phyloP scores from a whole-genome alignment of 37 sponge, comb jelly and placozoan species.

The Crambe crambe region DNA sequence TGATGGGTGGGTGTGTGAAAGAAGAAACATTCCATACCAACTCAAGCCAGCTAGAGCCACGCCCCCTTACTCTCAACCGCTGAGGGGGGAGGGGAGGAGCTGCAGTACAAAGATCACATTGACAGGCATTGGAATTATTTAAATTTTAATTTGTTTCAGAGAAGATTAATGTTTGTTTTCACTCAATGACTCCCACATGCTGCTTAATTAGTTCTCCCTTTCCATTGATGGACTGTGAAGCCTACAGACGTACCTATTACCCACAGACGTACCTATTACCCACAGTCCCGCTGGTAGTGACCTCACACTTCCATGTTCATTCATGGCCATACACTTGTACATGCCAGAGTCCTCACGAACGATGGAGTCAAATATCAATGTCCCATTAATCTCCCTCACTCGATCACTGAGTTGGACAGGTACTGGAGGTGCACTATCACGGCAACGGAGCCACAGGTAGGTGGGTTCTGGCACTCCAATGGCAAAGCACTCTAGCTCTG shows the following conservation, averaged over 20 bases:
- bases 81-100: slow-evolving; percentile 31
- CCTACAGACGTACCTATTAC: not conserved
- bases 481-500: slow-evolving; percentile 4
- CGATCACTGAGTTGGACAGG: not conserved
- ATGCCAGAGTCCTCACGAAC: slow-evolving; percentile 11
- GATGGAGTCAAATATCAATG: not conserved
- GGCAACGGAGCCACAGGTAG: slow-evolving; percentile 9
- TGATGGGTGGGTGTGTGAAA: not conserved
- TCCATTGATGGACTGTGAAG: too few relatives aligned
- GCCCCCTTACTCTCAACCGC: not conserved
- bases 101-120: not conserved
- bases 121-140: not conserved
- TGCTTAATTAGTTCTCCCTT: too few relatives aligned
- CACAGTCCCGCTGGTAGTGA: not conserved
- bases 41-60: slow-evolving; percentile 2
- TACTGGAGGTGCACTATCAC: not conserved
- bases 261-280: slow-evolving; percentile 18
- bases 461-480: not conserved
- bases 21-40: not conserved
- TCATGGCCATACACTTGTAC: slow-evolving; percentile 13
- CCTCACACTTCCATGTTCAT: not conserved
- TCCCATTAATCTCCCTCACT: not conserved
- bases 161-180: too few relatives aligned
- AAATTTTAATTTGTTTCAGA: too few relatives aligned
- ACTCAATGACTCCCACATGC: too few relatives aligned